Base-by-base conservation (phyloP, 2,113 vertebrate species). In the Platycercus adscitus region DNA sequence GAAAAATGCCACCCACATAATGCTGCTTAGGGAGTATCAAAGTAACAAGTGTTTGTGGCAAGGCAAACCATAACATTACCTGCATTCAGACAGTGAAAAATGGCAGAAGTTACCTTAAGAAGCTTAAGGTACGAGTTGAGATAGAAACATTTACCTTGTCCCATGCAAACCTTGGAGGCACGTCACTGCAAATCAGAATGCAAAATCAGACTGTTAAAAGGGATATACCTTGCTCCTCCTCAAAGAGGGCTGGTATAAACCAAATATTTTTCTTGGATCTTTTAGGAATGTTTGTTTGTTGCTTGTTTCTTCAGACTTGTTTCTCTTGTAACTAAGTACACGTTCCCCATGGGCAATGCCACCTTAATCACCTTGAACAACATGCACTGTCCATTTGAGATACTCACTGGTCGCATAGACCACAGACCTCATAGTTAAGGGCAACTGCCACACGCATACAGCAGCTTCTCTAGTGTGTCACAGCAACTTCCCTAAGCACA, bases 401-500 rank as follows among this genome's bases (percentile, higher is more conserved):
- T 24, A n/a, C 15, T 17, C 2, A 0, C 7, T 2, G 1, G 14
- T 20, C 24, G 75, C 23, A 28, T 1, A 1, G 28, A 68, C 4
- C 10, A 17, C 46, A 47, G 19, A 10, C 46, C 46, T 47, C 46
- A 47, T 26, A 7, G 17, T 7, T 3, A 0, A 87, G 66, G 35
- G 24, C 39, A 49, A 25, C 24, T 35, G 35, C 33, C 18, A 18
- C 2, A 1, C 9, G 46, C 68, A 33, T 17, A 52, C 5, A 58
- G 18, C 26, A 69, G 20, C 18, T 60, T 52, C n/a, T 35, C n/a
- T 19, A 7, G 3, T 3, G 17, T 31, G 24, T 6, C 7, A 39
- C 1, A 0, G 18, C 21, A 68, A 9, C 13, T 77, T 19, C 41
- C 21, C 53, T n/a, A 50, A 33, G 31, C 44, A 50, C 7, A 20